Percentiles rank a stretch among this genome's conserved stretches.
phyloP scores from a whole-genome alignment of 1,140 invertebrate genomes.

The Wiebesia pumilae region DNA sequence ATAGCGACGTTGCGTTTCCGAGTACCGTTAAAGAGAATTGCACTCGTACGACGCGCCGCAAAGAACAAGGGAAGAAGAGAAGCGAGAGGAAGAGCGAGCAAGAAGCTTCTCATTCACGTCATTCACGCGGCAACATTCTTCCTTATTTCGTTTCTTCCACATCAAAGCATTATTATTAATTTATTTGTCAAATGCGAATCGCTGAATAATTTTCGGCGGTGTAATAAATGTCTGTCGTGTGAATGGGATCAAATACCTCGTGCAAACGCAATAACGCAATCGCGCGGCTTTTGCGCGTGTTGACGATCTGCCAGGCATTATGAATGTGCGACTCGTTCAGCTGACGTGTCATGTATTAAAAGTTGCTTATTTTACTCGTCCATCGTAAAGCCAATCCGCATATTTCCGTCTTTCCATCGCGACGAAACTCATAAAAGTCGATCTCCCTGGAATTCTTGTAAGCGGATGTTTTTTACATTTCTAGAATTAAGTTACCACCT shows the following conservation, averaged over 20 bases:
- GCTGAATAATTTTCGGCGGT: background rate
- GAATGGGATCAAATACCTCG: conserved; percentile 47
- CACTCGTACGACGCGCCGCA: background rate
- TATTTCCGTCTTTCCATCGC: conserved; percentile 58
- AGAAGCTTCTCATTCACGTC: no score
- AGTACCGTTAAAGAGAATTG: conserved; percentile 10
- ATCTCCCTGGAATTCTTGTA: background rate
- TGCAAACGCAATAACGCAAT: conserved; percentile 41
- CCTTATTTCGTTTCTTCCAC: no score
- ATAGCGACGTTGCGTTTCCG: background rate
- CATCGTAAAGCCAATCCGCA: conserved; percentile 61
- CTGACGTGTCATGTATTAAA: conserved; percentile 64
- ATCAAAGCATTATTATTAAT: no score
- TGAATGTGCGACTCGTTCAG: conserved; percentile 51
- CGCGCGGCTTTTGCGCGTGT: conserved; percentile 6
- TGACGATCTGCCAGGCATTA: conserved; percentile 28
- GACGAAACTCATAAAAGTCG: background rate
- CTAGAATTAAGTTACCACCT: no score
- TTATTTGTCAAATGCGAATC: no score
- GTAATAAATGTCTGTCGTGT: background rate
- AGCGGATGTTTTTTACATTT: no score
- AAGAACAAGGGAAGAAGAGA: background rate
- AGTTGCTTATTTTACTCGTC: conserved; percentile 62
- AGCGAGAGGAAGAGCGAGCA: background rate
- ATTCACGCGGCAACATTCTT: no score